These are phyloP conservation scores for Deilephila porcellus DNA, from an alignment of 2,888 invertebrate species.

Conservation along the genomic window DNA sequence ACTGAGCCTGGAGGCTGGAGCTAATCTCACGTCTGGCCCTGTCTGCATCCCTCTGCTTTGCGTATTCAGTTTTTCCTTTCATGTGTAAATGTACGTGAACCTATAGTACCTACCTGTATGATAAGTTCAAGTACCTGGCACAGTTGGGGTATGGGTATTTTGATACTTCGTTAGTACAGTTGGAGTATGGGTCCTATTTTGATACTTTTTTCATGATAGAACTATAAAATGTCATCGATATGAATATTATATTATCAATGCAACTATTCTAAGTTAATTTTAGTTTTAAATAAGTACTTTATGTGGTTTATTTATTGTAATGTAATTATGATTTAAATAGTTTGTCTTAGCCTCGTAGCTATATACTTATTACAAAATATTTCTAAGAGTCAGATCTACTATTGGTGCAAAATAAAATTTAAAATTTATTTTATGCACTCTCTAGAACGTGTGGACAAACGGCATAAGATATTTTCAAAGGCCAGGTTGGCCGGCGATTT, in stretches of 20 bases:
- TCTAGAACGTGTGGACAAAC: neutral
- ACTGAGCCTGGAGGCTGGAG: conserved; percentile 30
- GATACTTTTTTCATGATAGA: too few relatives aligned
- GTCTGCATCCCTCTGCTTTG: neutral
- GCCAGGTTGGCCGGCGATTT: neutral
- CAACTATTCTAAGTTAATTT: neutral
- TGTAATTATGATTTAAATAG: neutral
- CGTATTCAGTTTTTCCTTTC: conserved; percentile 14
- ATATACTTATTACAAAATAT: neutral
- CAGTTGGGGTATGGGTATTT: too few relatives aligned
- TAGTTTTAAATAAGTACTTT: neutral
- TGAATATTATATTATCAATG: neutral
- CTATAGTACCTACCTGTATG: neutral
- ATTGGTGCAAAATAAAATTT: neutral
- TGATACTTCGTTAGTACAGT: too few relatives aligned
- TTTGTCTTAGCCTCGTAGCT: neutral
- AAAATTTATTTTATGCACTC: neutral
- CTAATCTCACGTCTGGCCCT: conserved; percentile 17
- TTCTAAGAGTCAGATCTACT: neutral
- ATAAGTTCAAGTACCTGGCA: too few relatives aligned
- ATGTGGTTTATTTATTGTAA: neutral
- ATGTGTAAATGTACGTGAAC: neutral
- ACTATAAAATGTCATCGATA: neutral
- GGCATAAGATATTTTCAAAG: neutral
- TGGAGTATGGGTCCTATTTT: too few relatives aligned